Conservation (phyloP, 2,888 invertebrate species). For the Orgyia antiqua region DNA sequence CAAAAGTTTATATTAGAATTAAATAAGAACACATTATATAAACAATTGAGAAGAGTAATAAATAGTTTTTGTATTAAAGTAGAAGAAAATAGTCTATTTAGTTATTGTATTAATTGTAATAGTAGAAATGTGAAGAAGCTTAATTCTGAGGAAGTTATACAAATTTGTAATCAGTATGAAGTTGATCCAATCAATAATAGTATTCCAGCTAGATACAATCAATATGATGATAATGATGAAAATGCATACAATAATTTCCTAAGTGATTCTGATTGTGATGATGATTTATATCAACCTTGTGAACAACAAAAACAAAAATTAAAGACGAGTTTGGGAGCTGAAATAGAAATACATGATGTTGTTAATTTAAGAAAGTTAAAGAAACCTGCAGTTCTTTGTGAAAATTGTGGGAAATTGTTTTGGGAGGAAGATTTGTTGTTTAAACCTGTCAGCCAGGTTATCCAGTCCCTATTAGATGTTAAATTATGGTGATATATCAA, state of each 20-base stretch:
- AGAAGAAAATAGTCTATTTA: constrained; percentile 81
- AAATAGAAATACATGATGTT: constrained; percentile 74
- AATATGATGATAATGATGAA: constrained; percentile 49
- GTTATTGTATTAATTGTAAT: constrained; percentile 83
- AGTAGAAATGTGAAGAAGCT: constrained; percentile 43
- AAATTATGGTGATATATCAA: constrained; percentile 27
- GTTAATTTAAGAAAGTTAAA: constrained; percentile 59
- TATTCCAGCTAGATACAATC: constrained; percentile 17
- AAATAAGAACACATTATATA: constrained; percentile 66
- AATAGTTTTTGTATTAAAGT: constrained; percentile 81
- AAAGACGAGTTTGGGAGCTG: constrained; percentile 73
- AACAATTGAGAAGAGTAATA: constrained; percentile 83
- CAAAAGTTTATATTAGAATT: constrained; percentile 77
- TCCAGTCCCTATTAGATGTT: constrained; percentile 35
- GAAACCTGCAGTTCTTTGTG: constrained; percentile 82
- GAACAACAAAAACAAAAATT: constrained; percentile 35
- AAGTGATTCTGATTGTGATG: constrained; percentile 62
- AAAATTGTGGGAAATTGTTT: constrained; percentile 85
- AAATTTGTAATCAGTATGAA: constrained; percentile 43
- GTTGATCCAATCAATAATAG: constrained; percentile 17
- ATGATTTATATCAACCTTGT: constrained; percentile 41
- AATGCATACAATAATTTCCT: constrained; percentile 49
- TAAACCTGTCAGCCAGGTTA: constrained; percentile 39
- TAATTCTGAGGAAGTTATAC: constrained; percentile 39
- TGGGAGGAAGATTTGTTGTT: constrained; percentile 78